These are phyloP conservation scores for Microtus richardsoni DNA, from an alignment of 2,113 vertebrate genomes.

Conservation along the genomic window DNA sequence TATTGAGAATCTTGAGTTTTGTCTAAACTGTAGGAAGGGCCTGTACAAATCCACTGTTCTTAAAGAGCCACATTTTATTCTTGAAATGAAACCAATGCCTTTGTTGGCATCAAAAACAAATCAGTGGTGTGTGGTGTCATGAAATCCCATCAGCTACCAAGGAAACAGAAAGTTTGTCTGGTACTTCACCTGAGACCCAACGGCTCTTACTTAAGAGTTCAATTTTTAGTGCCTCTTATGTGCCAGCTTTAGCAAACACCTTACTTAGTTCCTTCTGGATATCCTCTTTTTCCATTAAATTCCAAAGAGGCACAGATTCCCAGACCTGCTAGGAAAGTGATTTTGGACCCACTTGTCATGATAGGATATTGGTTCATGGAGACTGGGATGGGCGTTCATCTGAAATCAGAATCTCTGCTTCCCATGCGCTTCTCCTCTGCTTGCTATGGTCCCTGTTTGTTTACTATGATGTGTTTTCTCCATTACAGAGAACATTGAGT, in stretches of 20 bases:
- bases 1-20: not conserved
- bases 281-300: not conserved
- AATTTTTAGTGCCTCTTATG: not conserved
- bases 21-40: not conserved
- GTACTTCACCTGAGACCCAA: not conserved
- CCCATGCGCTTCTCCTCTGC: not conserved
- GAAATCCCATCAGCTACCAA: not conserved
- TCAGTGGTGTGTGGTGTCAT: not conserved
- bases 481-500: not conserved
- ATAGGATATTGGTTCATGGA: not conserved
- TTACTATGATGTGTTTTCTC: not conserved
- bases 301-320: not conserved
- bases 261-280: not conserved
- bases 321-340: not conserved
- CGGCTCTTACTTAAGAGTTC: not conserved
- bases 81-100: not conserved
- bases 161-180: not conserved
- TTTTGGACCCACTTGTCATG: constrained; percentile 34
- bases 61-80: not conserved
- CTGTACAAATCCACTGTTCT: not conserved
- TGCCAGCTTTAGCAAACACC: not conserved
- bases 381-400: not conserved
- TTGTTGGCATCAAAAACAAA: not conserved
- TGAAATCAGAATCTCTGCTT: not conserved
- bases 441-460: not conserved